Conservation (phyloP, 2,888 invertebrate species). For the Lysandra coridon region DNA sequence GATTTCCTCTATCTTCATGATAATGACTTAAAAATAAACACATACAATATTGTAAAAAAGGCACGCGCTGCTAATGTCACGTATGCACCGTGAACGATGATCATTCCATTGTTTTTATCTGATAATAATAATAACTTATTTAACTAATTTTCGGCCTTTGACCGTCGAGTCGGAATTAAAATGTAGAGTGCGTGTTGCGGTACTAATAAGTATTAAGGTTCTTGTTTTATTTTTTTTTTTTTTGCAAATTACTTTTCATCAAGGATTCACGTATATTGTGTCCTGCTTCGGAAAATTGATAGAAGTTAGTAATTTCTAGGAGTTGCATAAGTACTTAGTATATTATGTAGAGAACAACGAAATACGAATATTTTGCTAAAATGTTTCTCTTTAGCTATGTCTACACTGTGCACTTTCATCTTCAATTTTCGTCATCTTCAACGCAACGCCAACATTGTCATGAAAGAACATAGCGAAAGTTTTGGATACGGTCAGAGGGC, state of each 20-base stretch:
- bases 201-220: not conserved
- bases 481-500: no score
- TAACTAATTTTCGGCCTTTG: not conserved
- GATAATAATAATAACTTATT: not conserved
- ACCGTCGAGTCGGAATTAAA: not conserved
- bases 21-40: conserved; percentile 31
- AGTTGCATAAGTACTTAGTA: no score
- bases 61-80: conserved; percentile 38
- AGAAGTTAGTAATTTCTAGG: no score
- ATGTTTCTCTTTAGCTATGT: not conserved
- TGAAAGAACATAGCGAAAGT: no score
- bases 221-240: not conserved
- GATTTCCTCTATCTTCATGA: conserved; percentile 16
- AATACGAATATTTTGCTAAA: not conserved
- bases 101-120: not conserved
- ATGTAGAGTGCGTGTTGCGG: not conserved
- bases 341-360: not conserved
- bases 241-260: not conserved
- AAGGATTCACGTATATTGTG: not conserved
- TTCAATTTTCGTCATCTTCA: no score
- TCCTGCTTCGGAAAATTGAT: not conserved
- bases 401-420: no score
- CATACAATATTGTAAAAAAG: conserved; percentile 27
- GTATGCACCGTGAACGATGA: conserved; percentile 36
- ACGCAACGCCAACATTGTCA: no score